These are phyloP conservation scores for Rhegmatorhina hoffmannsi DNA, from an alignment of 2,113 vertebrate genomes.

Conservation along the genomic window DNA sequence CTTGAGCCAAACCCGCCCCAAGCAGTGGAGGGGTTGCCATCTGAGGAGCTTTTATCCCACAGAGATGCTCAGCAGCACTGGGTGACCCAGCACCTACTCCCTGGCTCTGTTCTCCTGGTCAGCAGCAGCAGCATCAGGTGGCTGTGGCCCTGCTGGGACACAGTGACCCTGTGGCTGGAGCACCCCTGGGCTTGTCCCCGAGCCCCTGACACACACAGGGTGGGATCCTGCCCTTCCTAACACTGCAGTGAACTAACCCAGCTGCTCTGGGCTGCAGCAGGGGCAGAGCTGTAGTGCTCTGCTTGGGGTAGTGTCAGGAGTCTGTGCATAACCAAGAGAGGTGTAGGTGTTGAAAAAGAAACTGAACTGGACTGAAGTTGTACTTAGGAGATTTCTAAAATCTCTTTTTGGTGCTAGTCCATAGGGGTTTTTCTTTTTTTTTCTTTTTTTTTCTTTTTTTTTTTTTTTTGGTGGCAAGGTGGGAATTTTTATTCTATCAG, in stretches of 20 bases:
- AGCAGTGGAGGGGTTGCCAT: background rate
- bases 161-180: background rate
- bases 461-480: background rate
- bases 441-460: fast-evolving
- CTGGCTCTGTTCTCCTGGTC: background rate
- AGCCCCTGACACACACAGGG: background rate
- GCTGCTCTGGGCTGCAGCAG: background rate
- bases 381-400: background rate
- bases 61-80: no score
- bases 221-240: fast-evolving
- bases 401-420: conserved; percentile 37
- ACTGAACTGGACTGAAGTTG: background rate
- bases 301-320: background rate
- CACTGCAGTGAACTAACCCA: background rate
- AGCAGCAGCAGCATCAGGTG: background rate
- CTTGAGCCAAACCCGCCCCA: background rate
- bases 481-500: background rate
- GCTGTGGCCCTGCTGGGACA: background rate
- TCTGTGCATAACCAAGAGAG: background rate
- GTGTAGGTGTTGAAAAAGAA: background rate
- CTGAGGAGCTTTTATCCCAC: background rate
- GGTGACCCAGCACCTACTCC: fast-evolving
- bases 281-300: background rate
- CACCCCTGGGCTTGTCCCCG: background rate
- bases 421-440: fast-evolving